Evolutionary conservation across 2,113 vertebrate genomes (phyloP).

Genomic region (Thinocorus orbignyianus): DNA sequence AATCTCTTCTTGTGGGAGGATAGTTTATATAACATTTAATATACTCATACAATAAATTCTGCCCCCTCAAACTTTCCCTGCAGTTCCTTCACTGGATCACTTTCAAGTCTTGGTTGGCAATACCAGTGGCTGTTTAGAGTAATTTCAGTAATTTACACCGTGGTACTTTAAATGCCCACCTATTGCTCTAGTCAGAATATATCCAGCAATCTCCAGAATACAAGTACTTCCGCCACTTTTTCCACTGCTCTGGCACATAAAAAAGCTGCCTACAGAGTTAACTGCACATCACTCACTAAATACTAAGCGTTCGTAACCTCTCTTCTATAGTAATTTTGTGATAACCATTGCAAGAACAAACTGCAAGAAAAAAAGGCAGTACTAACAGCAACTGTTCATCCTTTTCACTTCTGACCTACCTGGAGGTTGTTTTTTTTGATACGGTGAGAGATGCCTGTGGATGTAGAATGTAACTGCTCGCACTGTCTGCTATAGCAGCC

Average conservation of each 20-base stretch:
- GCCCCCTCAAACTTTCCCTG: neutral
- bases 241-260: neutral
- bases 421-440: conserved; percentile 46
- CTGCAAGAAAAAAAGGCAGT: neutral
- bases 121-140: neutral
- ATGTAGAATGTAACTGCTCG: conserved; percentile 66
- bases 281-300: neutral
- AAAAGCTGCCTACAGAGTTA: neutral
- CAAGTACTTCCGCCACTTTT: neutral
- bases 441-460: conserved; percentile 64
- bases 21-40: neutral
- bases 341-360: neutral
- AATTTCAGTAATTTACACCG: neutral
- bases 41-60: neutral
- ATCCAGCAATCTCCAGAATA: neutral
- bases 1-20: neutral
- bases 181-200: neutral
- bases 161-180: neutral
- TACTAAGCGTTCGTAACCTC: neutral
- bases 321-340: neutral
- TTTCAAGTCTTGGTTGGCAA: neutral
- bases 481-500: conserved; percentile 64
- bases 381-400: neutral
- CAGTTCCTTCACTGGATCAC: neutral
- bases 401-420: conserved; percentile 60